Conservation (phyloP, 2,888 invertebrate genomes). For the Eupithecia tripunctaria region DNA sequence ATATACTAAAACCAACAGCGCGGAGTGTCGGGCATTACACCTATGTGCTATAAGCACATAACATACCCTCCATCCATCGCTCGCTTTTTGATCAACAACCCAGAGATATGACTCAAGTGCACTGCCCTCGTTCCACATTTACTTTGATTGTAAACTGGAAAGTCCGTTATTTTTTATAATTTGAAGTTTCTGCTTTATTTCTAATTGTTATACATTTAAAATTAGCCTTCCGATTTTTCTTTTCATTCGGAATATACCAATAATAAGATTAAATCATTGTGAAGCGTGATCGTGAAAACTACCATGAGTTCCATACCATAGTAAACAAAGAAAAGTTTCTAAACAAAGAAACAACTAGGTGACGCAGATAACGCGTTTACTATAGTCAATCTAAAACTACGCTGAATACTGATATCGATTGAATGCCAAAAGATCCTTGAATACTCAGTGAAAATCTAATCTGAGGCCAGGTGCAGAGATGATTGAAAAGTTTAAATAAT, state of each 20-base stretch:
- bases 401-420: constrained; percentile 24
- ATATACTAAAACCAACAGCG: constrained; percentile 36
- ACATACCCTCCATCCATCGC: constrained; percentile 35
- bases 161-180: constrained; percentile 26
- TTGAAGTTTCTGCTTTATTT: background rate
- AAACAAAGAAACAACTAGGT: constrained; percentile 40
- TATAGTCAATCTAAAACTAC: constrained; percentile 23
- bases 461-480: background rate
- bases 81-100: constrained; percentile 59
- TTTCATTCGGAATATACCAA: background rate
- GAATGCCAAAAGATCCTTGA: constrained; percentile 23
- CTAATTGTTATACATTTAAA: background rate
- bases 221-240: background rate
- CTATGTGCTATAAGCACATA: constrained; percentile 31
- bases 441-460: constrained; percentile 21
- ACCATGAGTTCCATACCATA: constrained; percentile 42
- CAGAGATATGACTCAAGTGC: constrained; percentile 64
- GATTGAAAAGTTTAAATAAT: background rate
- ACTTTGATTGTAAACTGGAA: constrained; percentile 38
- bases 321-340: constrained; percentile 40
- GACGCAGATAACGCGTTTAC: constrained; percentile 39
- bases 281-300: constrained; percentile 28
- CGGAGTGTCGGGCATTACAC: constrained; percentile 31
- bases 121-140: constrained; percentile 61
- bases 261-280: background rate